Base-by-base conservation (phyloP, 2,113 vertebrate species). In the Plectropomus leopardus region DNA sequence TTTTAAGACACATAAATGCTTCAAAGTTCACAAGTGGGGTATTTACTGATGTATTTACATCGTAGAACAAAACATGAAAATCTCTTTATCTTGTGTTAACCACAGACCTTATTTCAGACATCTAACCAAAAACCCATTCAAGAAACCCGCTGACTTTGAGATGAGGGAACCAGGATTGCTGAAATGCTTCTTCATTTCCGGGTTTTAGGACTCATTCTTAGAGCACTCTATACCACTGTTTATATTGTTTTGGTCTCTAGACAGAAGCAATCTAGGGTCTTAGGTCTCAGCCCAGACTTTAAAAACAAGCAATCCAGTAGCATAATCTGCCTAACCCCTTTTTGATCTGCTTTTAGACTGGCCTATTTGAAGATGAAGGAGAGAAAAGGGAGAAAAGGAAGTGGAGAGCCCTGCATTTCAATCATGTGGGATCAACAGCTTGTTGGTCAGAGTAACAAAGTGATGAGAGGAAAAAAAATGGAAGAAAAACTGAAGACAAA, bases 381-480 rank as follows among this genome's bases (percentile, higher is more conserved):
- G 54, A 65, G 57, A 44, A 4, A 65, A 1, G 28, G 73, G 13
- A 19, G 36, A 71, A 59, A 75, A 17, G 42, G 1, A 6, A 71
- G 36, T 45, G 74, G 66, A 67, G 54, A 77, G 63, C 34, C 51
- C 66, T 83, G 54, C 47, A 73, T 88, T 88, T 84, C 63, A 73
- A 78, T 88, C 40, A 70, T 63, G 83, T 59, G 17, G 47, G 76
- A 79, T 84, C 82, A 83, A 69, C 71, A 58, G 67, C 66, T 78
- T 57, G 4, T 54, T 54, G 72, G n/a, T 51, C 30, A 54, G 63
- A 68, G 71, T 58, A 69, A 76, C 71, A 40, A 40, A 40, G 36
- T 40, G 36, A 40, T 40, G 10, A 40, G 36, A 40, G 10, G 36
- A 40, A 10, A 40, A 40, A 40, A 10, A 30, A 64, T 59, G 14